A percentile compares a stretch with the other conserved stretches of the same genome.
These are phyloP conservation scores for Mamestra configurata DNA, from an alignment of 1,140 invertebrate species.

Conservation along the genomic window DNA sequence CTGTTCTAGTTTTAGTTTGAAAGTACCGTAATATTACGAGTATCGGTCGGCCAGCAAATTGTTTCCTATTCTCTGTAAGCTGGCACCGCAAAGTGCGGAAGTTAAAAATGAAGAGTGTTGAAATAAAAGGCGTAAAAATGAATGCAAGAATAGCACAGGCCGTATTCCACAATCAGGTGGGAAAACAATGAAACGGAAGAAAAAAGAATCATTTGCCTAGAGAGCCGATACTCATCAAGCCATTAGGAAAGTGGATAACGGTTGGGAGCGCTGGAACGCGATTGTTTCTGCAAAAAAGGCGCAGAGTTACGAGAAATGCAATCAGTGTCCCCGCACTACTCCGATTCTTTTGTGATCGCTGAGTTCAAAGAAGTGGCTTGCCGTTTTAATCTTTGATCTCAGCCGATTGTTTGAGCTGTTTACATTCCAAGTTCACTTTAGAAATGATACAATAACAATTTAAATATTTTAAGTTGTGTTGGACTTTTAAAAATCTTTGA, in stretches of 20 bases:
- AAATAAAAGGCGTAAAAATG: background rate
- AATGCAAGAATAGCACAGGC: background rate
- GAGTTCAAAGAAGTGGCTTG: slow-evolving; percentile 8
- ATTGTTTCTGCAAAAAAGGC: slow-evolving; percentile 49
- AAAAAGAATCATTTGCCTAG: slow-evolving; percentile 26
- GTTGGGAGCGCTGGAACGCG: slow-evolving; percentile 24
- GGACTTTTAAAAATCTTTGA: too few relatives aligned
- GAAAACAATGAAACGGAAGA: slow-evolving; percentile 25
- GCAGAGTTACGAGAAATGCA: slow-evolving; percentile 41
- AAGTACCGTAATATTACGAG: background rate
- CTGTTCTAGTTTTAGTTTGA: slow-evolving; percentile 25
- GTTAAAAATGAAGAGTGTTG: background rate
- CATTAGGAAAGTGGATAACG: slow-evolving; percentile 40
- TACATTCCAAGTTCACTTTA: background rate
- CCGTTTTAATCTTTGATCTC: slow-evolving; percentile 51
- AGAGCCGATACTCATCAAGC: slow-evolving; percentile 37
- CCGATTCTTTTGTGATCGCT: slow-evolving; percentile 47
- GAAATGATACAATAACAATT: background rate
- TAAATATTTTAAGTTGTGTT: too few relatives aligned
- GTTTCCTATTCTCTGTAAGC: background rate
- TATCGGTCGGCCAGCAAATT: background rate
- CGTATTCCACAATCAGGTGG: background rate
- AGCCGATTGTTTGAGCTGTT: background rate
- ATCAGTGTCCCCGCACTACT: slow-evolving; percentile 43
- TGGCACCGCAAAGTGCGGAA: background rate